Conservation (phyloP, 2,797 vertebrate genomes). For the Falco novaeseelandiae region DNA sequence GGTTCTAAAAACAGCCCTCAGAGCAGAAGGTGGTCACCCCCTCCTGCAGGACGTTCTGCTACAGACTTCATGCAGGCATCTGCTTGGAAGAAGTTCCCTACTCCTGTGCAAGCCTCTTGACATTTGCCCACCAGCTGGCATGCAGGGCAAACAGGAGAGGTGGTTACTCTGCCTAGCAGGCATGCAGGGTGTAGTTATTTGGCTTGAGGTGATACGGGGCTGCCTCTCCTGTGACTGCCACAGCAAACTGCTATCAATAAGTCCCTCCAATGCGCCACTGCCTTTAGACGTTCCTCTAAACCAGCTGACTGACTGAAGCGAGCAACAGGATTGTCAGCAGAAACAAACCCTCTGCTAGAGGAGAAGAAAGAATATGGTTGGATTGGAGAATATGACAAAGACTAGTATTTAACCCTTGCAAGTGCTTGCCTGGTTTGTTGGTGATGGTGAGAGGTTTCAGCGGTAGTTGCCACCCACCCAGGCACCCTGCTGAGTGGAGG, state of each 20-base stretch:
- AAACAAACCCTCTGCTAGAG: not conserved
- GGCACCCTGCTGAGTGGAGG: not conserved
- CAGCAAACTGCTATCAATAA: not conserved
- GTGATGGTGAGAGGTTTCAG: not conserved
- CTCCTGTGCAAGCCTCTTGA: not conserved
- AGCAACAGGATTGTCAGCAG: not conserved
- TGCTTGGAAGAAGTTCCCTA: not conserved
- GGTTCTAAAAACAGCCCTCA: not conserved
- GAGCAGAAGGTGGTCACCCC: fast-evolving
- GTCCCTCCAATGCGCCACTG: fast-evolving
- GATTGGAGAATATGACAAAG: not conserved
- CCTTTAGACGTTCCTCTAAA: not conserved
- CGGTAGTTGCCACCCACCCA: not conserved
- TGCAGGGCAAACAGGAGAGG: not conserved
- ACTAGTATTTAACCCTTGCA: not conserved
- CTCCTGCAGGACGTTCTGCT: not conserved
- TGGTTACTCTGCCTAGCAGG: not conserved
- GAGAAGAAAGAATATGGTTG: not conserved
- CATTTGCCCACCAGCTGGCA: not conserved
- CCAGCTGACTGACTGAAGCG: not conserved
- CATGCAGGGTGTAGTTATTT: fast-evolving
- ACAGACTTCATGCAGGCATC: not conserved
- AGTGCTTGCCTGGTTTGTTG: not conserved
- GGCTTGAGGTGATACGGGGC: not conserved
- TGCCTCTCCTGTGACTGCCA: not conserved